Evolutionary conservation across 2,888 invertebrate species (phyloP), one percentile per base, ranked within the genome.

Genomic region (Synanthedon myopaeformis): DNA sequence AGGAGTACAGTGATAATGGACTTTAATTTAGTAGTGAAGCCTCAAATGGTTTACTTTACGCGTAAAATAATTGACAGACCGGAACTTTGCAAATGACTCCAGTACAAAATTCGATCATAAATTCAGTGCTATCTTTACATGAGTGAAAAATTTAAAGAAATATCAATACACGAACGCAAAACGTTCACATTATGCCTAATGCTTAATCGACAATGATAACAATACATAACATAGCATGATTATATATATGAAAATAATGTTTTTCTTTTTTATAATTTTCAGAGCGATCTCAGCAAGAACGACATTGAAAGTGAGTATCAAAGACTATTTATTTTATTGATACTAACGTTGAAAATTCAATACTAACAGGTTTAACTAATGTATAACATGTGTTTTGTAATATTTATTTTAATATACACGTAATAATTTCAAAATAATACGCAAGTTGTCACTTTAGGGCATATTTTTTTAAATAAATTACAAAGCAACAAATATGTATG

Each of bases 261-360:
- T 77, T 51, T 76, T 81, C 56, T 82, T 82, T 87, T 86, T 88
- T 74, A 67, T 86, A 72, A 86, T 84, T 91, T 91, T 76, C 91
- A 95, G 95, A 93, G 94, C 88, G 93, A 95, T 90, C 91, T 95
- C 83, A 92, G 92, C 89, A 92, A 93, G 89, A 93, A 92, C 90
- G 95, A 95, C 86, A 84, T 95, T 85, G 95, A 95, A 91, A 94
- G 95, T 95, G 90, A 95, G 95, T 94, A 89, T 63, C 48, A 35
- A 35, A 35, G 3, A 35, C 3, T 35, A 10, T 23, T 23, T 35
- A 35, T 35, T 35, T 35, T 10, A 10, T 6, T 23, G 23, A 4
- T 35, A 35, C 35, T 35, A 35, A 35, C 3, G 35, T 35, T 35
- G 35, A 10, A 35, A 35, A 35, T 35, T 35, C 10, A 8, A 35